Evolutionary conservation across 2,797 vertebrate species (phyloP).

Genomic region (Tachyglossus aculeatus): DNA sequence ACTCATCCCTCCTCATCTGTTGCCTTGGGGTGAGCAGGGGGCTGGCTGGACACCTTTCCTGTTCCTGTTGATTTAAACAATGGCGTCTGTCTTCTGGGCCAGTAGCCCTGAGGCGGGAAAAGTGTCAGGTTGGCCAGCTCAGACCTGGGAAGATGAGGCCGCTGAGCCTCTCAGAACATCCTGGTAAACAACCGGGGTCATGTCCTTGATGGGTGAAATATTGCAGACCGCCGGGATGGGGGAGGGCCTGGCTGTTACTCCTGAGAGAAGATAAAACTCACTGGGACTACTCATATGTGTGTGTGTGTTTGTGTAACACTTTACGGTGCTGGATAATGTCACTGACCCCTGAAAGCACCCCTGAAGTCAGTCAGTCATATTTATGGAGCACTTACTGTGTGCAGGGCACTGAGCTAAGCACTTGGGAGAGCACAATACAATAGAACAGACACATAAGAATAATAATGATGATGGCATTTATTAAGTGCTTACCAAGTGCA

Average conservation of each 20-base stretch:
- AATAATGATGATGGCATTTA: too few relatives aligned
- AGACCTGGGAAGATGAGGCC: slow-evolving; percentile 85
- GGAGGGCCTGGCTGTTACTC: slow-evolving; percentile 72
- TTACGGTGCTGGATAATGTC: neutral
- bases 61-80: slow-evolving; percentile 79
- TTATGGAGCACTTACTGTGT: too few relatives aligned
- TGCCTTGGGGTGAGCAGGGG: too few relatives aligned
- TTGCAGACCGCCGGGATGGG: slow-evolving; percentile 35
- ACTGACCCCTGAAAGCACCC: neutral
- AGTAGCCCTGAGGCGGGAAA: slow-evolving; percentile 70
- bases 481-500: too few relatives aligned
- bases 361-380: neutral
- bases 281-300: slow-evolving; percentile 70
- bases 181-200: slow-evolving; percentile 85
- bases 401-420: too few relatives aligned
- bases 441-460: too few relatives aligned
- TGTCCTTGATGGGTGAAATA: slow-evolving; percentile 88
- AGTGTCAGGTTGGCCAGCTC: slow-evolving; percentile 79
- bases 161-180: slow-evolving; percentile 84
- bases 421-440: too few relatives aligned
- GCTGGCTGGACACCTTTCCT: too few relatives aligned
- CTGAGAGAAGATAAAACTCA: slow-evolving; percentile 73
- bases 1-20: too few relatives aligned
- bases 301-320: neutral
- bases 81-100: slow-evolving; percentile 70